Evolutionary conservation across 35 echinoderm and acorn worm species (phyloP).

Genomic region (Acanthaster planci): DNA sequence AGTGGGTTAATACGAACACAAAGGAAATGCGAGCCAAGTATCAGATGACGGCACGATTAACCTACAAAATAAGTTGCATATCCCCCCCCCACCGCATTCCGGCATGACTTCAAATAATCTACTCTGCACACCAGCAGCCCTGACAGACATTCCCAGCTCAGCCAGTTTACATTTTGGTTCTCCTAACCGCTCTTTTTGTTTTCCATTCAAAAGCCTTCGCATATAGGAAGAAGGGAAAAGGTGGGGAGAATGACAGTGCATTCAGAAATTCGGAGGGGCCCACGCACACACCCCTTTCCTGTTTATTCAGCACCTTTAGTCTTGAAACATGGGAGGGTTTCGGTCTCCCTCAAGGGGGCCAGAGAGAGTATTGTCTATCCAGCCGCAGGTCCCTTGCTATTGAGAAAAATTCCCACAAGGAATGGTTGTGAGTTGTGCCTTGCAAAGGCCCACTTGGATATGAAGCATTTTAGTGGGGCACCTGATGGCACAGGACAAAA

Average conservation of each 20-base stretch:
- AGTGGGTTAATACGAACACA: background rate
- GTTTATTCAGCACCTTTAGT: slow-evolving; percentile 14
- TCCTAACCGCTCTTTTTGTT: background rate
- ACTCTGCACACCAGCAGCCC: background rate
- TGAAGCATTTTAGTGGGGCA: background rate
- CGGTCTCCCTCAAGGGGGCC: background rate
- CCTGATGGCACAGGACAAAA: background rate
- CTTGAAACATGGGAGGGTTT: slow-evolving; percentile 21
- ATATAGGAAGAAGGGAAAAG: background rate
- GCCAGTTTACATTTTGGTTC: slow-evolving; percentile 20
- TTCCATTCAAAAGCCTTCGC: background rate
- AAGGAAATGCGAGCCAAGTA: slow-evolving; percentile 1
- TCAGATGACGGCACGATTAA: background rate
- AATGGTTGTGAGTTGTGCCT: background rate
- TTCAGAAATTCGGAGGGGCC: background rate
- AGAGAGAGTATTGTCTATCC: slow-evolving; percentile 5
- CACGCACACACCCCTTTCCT: background rate
- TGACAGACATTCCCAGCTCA: background rate
- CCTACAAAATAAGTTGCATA: slow-evolving; percentile 12
- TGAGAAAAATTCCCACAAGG: background rate
- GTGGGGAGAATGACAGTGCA: background rate
- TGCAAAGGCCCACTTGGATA: background rate
- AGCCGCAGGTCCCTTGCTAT: background rate
- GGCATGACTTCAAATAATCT: background rate
- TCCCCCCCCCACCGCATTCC: background rate